phyloP scores from a whole-genome alignment of 1,140 invertebrate species.

The Phymastichus coffea region DNA sequence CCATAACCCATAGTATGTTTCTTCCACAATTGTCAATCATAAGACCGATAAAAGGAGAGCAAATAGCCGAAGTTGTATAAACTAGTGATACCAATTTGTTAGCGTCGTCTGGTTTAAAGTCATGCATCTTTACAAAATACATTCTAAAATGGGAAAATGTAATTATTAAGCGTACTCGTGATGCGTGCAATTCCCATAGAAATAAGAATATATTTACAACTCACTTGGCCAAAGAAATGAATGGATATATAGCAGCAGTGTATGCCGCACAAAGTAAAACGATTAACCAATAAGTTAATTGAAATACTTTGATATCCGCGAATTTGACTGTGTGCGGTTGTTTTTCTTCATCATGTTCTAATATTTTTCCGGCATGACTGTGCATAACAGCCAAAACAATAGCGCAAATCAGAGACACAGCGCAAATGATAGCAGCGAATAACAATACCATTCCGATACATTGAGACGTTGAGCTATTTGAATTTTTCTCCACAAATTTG shows the following conservation, averaged over 20 bases:
- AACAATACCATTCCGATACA: constrained; percentile 85
- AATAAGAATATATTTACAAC: constrained; percentile 48
- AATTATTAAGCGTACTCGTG: neutral
- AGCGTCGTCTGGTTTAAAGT: constrained; percentile 68
- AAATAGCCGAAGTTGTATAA: constrained; percentile 88
- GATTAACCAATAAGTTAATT: constrained; percentile 84
- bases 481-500: constrained; percentile 66
- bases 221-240: constrained; percentile 92
- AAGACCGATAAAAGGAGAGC: constrained; percentile 87
- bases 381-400: constrained; percentile 84
- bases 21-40: constrained; percentile 87
- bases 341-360: constrained; percentile 65
- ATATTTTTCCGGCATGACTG: constrained; percentile 76
- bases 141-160: constrained; percentile 64
- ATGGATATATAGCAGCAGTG: constrained; percentile 96
- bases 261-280: constrained; percentile 89
- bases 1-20: constrained; percentile 87
- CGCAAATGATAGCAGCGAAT: constrained; percentile 76
- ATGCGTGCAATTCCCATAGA: neutral
- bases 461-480: constrained; percentile 64
- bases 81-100: constrained; percentile 86
- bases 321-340: constrained; percentile 74
- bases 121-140: constrained; percentile 87
- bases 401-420: constrained; percentile 81
- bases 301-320: constrained; percentile 84